Percentiles rank a stretch among this genome's conserved stretches.
These are phyloP conservation scores for Syritta pipiens DNA, from an alignment of 2,888 invertebrate species.

Conservation along the genomic window DNA sequence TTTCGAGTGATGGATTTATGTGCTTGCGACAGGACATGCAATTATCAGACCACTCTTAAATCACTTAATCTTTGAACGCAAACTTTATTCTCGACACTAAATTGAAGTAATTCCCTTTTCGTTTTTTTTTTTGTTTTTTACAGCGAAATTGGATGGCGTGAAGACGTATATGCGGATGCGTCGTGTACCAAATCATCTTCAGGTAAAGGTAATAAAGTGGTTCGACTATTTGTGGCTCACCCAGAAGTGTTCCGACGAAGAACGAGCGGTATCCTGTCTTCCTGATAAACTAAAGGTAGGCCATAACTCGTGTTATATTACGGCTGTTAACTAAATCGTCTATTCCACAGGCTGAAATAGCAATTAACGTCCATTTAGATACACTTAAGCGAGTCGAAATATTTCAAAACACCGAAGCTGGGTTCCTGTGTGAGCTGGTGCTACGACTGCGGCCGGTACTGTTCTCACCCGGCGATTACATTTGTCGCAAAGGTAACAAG, in stretches of 20 bases:
- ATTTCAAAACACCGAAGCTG: constrained; percentile 99
- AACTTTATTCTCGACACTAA: background rate
- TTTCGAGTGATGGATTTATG: constrained; percentile 52
- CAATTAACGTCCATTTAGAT: constrained; percentile 99
- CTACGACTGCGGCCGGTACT: constrained; percentile 95
- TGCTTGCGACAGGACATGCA: constrained; percentile 29
- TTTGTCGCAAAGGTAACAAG: constrained; percentile 96
- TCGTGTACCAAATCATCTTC: constrained; percentile 95
- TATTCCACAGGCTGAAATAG: constrained; percentile 89
- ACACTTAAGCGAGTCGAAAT: constrained; percentile 98
- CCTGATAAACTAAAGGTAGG: constrained; percentile 97
- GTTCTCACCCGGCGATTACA: constrained; percentile 99
- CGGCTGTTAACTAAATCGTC: background rate
- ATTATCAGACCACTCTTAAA: constrained; percentile 28
- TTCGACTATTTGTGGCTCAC: constrained; percentile 99
- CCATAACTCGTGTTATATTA: constrained; percentile 7
- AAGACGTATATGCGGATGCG: constrained; percentile 99
- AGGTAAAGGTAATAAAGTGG: constrained; percentile 99
- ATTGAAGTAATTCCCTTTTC: constrained; percentile 11
- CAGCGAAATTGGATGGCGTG: constrained; percentile 98
- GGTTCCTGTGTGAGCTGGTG: constrained; percentile 98
- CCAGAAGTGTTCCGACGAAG: constrained; percentile 98
- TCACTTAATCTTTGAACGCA: constrained; percentile 9
- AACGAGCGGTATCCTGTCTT: constrained; percentile 95
- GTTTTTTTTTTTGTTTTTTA: constrained; percentile 78